phyloP scores from a whole-genome alignment of 2,888 invertebrate species.

The Apamea crenata region DNA sequence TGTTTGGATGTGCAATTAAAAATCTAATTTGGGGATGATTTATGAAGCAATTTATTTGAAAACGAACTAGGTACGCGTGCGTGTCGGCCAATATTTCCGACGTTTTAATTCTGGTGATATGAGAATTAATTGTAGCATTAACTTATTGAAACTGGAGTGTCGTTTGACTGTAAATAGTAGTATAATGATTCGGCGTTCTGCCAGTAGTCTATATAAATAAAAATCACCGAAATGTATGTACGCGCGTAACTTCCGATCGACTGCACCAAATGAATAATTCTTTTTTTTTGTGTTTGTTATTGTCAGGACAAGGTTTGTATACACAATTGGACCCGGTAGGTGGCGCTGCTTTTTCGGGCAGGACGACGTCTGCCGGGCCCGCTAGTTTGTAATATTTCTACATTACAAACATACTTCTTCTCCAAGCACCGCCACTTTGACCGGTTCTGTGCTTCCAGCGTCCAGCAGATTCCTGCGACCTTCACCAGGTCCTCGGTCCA shows the following conservation, averaged over 20 bases:
- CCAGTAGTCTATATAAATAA: no score
- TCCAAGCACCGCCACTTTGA: neutral
- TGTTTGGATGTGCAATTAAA: constrained; percentile 57
- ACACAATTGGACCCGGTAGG: no score
- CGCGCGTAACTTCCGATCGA: no score
- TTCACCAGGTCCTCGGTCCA: neutral
- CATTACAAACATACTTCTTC: neutral
- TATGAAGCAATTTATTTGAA: constrained; percentile 53
- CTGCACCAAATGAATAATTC: no score
- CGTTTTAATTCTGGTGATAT: constrained; percentile 20
- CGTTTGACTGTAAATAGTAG: constrained; percentile 14
- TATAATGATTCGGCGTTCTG: neutral
- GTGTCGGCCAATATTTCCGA: constrained; percentile 30
- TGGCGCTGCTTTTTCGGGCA: no score
- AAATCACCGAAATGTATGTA: no score
- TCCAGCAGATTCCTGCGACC: neutral
- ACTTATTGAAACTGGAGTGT: constrained; percentile 29
- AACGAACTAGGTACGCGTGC: constrained; percentile 41
- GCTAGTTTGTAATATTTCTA: neutral
- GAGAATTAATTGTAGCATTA: constrained; percentile 18
- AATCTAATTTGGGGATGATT: constrained; percentile 56
- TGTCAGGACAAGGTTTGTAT: no score
- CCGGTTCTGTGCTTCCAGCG: neutral
- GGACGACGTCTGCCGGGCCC: no score
- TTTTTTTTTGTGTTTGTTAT: no score